Evolutionary conservation across 2,113 vertebrate genomes (phyloP), one percentile per base, ranked within the genome.

Genomic region (Melanostigma gelatinosum): DNA sequence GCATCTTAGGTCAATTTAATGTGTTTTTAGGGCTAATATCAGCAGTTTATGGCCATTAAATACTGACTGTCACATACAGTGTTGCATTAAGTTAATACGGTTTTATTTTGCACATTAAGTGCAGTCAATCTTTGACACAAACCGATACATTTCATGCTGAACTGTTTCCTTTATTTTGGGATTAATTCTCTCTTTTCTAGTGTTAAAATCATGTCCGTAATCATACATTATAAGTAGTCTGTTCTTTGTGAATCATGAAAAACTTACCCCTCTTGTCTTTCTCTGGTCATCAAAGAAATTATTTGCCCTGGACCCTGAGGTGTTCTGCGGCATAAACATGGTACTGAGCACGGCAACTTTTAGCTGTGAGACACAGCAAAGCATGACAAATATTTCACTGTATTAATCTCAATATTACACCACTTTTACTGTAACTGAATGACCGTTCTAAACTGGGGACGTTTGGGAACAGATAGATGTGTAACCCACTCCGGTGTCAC

Each of bases 271-370:
- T 93, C 76, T 92, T 92, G 82, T 95, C 76, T 93, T 63, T 93
- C 88, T 91, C 66, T 90, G 85, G 83, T 88, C 79, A 80, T 88
- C 86, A 88, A 95, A 95, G 93, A 95, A 95, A 92, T 89, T 95
- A 91, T 94, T 95, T 94, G 86, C 92, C 82, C 88, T 94, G 92
- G 93, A 94, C 86, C 93, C 93, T 46, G 93, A 95, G 70, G 94
- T 91, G 83, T 92, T 94, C 91, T 83, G 89, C 88, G 85, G 87
- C 92, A 91, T 89, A 88, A 92, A 93, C 89, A 94, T 93, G 93
- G 92, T 95, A 94, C 92, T 93, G 92, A 94, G 89, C 88, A 87
- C 80, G 77, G 50, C 83, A 78, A 79, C 77, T 65, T 87, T 77
- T 63, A 87, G 90, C 91, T 92, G 84, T 87, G 87, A 84, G 68